These are phyloP conservation scores for Pristionchus japonicus DNA, from an alignment of 2,888 invertebrate species.

Conservation along the genomic window DNA sequence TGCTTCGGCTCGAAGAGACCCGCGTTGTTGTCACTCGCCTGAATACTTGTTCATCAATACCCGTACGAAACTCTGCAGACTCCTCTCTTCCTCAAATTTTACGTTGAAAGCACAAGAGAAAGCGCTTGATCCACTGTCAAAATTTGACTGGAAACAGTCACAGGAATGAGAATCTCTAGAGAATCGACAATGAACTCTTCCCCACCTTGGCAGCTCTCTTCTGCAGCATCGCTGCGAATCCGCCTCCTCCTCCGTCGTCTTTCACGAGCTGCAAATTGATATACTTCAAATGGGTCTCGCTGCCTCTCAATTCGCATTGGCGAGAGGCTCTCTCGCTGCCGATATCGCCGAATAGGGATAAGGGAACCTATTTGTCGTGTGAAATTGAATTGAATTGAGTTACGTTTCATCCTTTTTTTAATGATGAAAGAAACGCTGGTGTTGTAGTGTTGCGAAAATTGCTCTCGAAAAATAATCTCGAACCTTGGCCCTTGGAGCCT, in stretches of 20 bases:
- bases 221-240: constrained; percentile 71
- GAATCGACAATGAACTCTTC: neutral
- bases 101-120: neutral
- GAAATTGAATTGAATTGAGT: no score
- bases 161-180: no score
- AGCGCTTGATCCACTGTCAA: no score
- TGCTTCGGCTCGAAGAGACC: constrained; percentile 60
- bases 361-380: no score
- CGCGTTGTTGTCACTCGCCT: constrained; percentile 54
- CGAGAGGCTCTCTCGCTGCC: no score
- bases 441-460: neutral
- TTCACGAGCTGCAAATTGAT: constrained; percentile 53
- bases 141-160: no score
- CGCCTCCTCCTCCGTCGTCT: constrained; percentile 57
- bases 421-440: neutral
- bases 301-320: no score
- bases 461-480: no score
- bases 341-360: no score
- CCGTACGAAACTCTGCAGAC: neutral
- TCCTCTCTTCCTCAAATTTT: neutral
- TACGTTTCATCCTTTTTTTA: neutral
- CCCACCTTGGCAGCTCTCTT: constrained; percentile 68
- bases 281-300: no score
- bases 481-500: constrained; percentile 58
- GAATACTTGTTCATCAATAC: neutral